Percentiles rank a stretch among this genome's conserved stretches.
Evolutionary conservation across 2,797 vertebrate genomes (phyloP).

Genomic region (Acanthurus lineatus): DNA sequence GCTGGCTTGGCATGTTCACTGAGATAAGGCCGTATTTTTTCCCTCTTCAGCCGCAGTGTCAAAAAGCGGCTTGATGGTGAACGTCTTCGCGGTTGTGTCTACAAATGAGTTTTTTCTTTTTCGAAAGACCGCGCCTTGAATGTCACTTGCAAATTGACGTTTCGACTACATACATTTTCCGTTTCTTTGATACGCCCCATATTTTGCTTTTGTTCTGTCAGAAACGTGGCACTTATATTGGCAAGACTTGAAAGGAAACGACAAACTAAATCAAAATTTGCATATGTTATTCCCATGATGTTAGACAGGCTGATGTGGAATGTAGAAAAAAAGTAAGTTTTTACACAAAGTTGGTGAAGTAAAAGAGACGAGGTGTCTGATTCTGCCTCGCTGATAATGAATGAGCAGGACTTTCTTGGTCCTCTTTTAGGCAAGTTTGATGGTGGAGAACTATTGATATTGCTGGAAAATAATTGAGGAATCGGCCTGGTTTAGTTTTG

Average conservation of each 20-base stretch:
- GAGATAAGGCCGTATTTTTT: constrained; percentile 58
- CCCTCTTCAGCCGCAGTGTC: constrained; percentile 41
- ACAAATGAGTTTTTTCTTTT: constrained; percentile 61
- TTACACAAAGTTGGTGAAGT: constrained; percentile 50
- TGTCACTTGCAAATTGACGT: constrained; percentile 71
- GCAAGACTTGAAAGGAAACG: constrained; percentile 72
- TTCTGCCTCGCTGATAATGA: constrained; percentile 3
- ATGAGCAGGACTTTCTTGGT: neutral
- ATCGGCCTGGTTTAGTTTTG: neutral
- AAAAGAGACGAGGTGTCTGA: constrained; percentile 31
- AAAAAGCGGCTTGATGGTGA: constrained; percentile 52
- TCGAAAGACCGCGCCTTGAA: constrained; percentile 48
- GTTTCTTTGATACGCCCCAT: constrained; percentile 71
- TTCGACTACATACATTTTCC: constrained; percentile 64
- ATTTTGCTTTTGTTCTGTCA: constrained; percentile 79
- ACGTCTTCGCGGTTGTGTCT: constrained; percentile 55
- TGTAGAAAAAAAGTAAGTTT: constrained; percentile 30
- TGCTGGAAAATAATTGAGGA: neutral
- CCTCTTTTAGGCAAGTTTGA: neutral
- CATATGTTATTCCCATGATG: constrained; percentile 65
- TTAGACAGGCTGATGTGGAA: constrained; percentile 34
- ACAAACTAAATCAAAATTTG: constrained; percentile 70
- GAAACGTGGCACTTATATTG: constrained; percentile 68
- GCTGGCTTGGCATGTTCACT: constrained; percentile 37
- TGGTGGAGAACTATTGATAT: neutral